Evolutionary conservation across 2,888 invertebrate species (phyloP).

Genomic region (Phalera bucephala): DNA sequence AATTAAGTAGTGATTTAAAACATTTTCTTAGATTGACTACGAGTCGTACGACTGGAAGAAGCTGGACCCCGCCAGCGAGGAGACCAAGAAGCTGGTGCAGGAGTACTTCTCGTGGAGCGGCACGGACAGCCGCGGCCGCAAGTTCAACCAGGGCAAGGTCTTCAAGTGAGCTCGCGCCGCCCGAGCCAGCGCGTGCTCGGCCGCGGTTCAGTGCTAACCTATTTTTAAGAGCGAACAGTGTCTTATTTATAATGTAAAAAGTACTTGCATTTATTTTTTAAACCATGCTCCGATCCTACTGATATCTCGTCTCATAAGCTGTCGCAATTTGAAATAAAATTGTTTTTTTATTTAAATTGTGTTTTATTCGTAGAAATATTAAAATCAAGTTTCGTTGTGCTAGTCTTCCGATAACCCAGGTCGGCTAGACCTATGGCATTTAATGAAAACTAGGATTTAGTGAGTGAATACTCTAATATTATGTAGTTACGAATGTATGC

Average conservation of each 20-base stretch:
- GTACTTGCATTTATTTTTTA: conserved; percentile 54
- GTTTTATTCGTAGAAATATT: no score
- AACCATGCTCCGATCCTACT: conserved; percentile 31
- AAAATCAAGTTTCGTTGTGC: no score
- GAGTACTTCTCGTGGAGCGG: conserved; percentile 97
- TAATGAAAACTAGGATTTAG: no score
- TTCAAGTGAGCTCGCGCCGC: conserved; percentile 88
- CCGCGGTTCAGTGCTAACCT: neutral
- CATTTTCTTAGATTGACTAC: conserved; percentile 88
- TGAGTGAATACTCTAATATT: no score
- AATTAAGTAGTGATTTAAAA: no score
- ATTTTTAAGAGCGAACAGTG: neutral
- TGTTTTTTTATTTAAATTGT: conserved; percentile 63
- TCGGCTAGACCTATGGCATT: no score
- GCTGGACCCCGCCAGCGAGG: conserved; percentile 90
- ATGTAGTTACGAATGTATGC: no score
- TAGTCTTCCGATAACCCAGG: no score
- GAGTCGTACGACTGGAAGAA: conserved; percentile 98
- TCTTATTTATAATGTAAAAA: conserved; percentile 21
- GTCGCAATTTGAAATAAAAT: conserved; percentile 49
- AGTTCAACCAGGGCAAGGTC: conserved; percentile 99
- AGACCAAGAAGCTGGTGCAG: conserved; percentile 93
- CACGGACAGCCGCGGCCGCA: conserved; percentile 92
- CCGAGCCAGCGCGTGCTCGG: neutral
- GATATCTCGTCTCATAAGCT: conserved; percentile 41